Base-by-base conservation (phyloP, 2,113 vertebrate genomes). In the Chrysemys picta region DNA sequence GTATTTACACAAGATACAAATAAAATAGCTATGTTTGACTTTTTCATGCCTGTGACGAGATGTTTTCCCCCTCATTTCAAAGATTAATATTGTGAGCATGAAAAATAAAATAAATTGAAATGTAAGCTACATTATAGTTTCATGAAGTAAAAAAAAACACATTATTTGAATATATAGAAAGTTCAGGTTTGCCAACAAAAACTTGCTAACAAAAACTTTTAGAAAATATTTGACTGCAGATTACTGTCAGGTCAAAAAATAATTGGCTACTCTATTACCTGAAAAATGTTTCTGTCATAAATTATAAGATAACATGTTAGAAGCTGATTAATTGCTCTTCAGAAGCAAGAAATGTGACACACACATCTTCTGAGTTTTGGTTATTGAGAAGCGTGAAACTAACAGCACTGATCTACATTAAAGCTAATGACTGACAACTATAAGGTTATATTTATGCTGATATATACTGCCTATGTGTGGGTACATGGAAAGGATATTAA, bases 1-100 rank as follows among this genome's bases (percentile, higher is more conserved):
- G 69, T 96, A 75, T 95, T 97, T 98, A 96, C 59, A 97, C 52
- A 92, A 89, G 85, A 89, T 84, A 80, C 57, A 91, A 94, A 79
- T 97, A 96, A 88, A 97, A 93, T 94, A 27, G 47, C 4, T 90
- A 81, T 84, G 31, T 82, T 90, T 94, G 12, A 54, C 90, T 93
- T 92, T 69, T 96, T 95, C 89, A 3, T 1, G 27, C 69, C 87
- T 88, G 78, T 93, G 62, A 53, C 45, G 47, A 87, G 52, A 78
- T 88, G 17, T 6, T 89, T 95, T 27, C 47, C 93, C 79, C 35
- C 2, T 79, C 17, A 65, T 16, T 87, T 94, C 19, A 87, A 91
- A 78, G 91, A 84, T 53, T 80, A 76, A 54, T 92, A 31, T 49
- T 80, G 3, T 57, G 35, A 82, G 79, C 59, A 52, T 88, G 42